Percentiles rank a stretch among this genome's conserved stretches.
Conservation (phyloP, 1,140 invertebrate genomes). For the Drosophila jambulina region DNA sequence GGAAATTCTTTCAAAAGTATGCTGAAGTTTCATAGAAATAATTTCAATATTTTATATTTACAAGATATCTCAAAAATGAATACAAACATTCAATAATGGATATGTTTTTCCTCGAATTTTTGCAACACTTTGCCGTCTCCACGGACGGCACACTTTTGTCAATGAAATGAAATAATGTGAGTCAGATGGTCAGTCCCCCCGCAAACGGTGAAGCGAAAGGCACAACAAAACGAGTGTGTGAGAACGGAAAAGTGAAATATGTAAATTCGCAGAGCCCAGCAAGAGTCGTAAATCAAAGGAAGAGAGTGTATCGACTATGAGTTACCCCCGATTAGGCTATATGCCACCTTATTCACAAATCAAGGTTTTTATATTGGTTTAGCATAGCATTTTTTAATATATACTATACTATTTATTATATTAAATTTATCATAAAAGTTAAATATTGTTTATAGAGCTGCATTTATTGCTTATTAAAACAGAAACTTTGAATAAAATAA, state of each 20-base stretch:
- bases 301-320: neutral
- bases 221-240: constrained; percentile 50
- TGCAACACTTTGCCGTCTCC: constrained; percentile 4
- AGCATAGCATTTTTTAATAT: no score
- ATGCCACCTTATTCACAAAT: neutral
- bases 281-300: neutral
- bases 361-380: no score
- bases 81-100: neutral
- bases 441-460: no score
- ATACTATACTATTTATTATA: no score
- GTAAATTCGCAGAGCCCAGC: constrained; percentile 37
- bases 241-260: constrained; percentile 41
- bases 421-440: no score
- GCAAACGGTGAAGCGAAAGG: constrained; percentile 26
- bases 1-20: no score
- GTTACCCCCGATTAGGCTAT: neutral
- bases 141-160: constrained; percentile 36
- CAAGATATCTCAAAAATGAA: neutral
- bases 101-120: constrained; percentile 21
- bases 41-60: neutral
- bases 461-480: no score
- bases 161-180: constrained; percentile 49
- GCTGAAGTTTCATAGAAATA: neutral
- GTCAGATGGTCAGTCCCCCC: constrained; percentile 39
- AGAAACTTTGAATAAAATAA: no score